Evolutionary conservation across 2,797 vertebrate species (phyloP).

Genomic region (Phrynocephalus forsythii): DNA sequence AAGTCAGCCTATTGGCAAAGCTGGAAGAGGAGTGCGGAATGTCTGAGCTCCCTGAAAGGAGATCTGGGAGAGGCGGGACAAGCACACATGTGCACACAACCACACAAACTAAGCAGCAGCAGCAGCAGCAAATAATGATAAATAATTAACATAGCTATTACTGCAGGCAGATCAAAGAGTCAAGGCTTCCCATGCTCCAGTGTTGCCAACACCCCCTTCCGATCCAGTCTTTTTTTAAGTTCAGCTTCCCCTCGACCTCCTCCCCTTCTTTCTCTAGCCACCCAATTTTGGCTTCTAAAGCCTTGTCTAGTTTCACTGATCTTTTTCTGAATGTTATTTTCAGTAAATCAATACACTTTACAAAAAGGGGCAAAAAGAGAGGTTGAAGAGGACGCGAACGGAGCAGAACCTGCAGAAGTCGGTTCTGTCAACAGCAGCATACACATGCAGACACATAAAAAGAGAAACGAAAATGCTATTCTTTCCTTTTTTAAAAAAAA

Average conservation of each 20-base stretch:
- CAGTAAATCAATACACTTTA: neutral
- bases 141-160: neutral
- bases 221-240: neutral
- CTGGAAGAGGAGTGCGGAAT: neutral
- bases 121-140: slow-evolving; percentile 4
- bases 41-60: slow-evolving; percentile 27
- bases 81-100: neutral
- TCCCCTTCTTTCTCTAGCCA: neutral
- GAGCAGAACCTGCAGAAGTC: slow-evolving; percentile 21
- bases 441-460: neutral
- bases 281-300: slow-evolving; percentile 16
- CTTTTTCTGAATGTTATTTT: neutral
- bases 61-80: slow-evolving; percentile 2
- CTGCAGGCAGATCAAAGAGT: slow-evolving; percentile 5
- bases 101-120: slow-evolving; percentile 11
- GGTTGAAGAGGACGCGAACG: slow-evolving; percentile 38
- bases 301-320: slow-evolving; percentile 35
- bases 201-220: neutral
- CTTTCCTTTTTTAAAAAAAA: slow-evolving; percentile 5
- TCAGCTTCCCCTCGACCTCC: neutral
- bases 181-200: slow-evolving; percentile 1
- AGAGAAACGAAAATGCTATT: slow-evolving; percentile 31
- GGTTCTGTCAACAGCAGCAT: neutral
- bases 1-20: slow-evolving; percentile 37
- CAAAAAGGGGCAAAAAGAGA: neutral